A percentile compares a stretch with the other conserved stretches of the same genome.
phyloP scores from a whole-genome alignment of 2,113 vertebrate species.

The Pachyramphus minor region DNA sequence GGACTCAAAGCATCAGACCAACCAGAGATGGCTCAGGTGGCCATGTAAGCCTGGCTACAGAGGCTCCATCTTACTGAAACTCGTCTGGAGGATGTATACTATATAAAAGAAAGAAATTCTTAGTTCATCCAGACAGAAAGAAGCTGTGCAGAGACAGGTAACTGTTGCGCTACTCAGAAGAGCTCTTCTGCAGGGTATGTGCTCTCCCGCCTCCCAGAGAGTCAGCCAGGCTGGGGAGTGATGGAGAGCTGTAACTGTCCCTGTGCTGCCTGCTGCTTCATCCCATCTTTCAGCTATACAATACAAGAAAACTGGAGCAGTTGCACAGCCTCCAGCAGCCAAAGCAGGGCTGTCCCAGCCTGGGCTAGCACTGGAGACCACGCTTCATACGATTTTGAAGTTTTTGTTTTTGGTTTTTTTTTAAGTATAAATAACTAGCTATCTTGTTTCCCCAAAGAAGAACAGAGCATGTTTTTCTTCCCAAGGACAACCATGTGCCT shows the following conservation, averaged over 20 bases:
- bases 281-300: neutral
- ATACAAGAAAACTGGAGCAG: neutral
- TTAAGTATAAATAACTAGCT: neutral
- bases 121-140: neutral
- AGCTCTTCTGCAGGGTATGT: neutral
- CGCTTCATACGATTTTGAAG: neutral
- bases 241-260: neutral
- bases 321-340: neutral
- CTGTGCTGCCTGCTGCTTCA: neutral
- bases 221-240: neutral
- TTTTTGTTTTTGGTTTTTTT: neutral
- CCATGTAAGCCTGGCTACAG: neutral
- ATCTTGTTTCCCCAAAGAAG: neutral
- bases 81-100: neutral
- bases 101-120: neutral
- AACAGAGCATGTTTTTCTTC: neutral
- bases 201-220: neutral
- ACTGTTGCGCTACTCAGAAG: neutral
- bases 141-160: neutral
- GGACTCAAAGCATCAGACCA: neutral
- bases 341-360: neutral
- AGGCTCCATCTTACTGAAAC: neutral
- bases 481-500: neutral
- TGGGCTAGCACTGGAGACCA: fast-evolving
- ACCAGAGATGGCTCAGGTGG: neutral